Percentiles rank a stretch among this genome's conserved stretches.
Evolutionary conservation across 2,888 invertebrate genomes (phyloP).

Genomic region (Junonia oenone): DNA sequence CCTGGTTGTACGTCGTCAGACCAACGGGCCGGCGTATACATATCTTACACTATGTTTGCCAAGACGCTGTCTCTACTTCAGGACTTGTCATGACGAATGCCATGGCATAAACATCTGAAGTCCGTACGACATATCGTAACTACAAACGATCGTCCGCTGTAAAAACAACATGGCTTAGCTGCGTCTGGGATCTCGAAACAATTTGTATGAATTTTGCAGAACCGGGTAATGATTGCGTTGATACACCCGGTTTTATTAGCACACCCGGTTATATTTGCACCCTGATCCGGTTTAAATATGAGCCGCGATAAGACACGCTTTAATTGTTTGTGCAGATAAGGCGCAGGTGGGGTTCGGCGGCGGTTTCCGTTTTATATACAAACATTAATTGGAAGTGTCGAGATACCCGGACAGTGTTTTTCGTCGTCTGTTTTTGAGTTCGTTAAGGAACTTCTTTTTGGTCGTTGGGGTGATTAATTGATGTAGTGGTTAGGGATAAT

Average conservation of each 20-base stretch:
- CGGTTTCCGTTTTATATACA: conserved; percentile 4
- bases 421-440: not conserved
- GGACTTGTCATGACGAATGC: no score
- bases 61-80: no score
- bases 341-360: conserved; percentile 19
- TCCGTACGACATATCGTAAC: no score
- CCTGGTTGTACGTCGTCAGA: no score
- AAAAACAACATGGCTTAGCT: no score
- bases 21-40: no score
- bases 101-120: no score
- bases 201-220: conserved; percentile 53
- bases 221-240: conserved; percentile 44
- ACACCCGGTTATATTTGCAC: conserved; percentile 39
- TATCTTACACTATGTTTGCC: no score
- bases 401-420: conserved; percentile 10
- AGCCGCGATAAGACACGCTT: conserved; percentile 50
- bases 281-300: conserved; percentile 39
- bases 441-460: not conserved
- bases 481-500: not conserved
- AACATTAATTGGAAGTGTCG: conserved; percentile 8
- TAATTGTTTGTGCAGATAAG: conserved; percentile 28
- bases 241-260: conserved; percentile 41
- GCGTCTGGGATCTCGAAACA: conserved; percentile 50
- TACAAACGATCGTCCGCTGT: no score
- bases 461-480: not conserved